Evolutionary conservation across 1,140 invertebrate genomes (phyloP).

Genomic region (Sminthurides bifidus): DNA sequence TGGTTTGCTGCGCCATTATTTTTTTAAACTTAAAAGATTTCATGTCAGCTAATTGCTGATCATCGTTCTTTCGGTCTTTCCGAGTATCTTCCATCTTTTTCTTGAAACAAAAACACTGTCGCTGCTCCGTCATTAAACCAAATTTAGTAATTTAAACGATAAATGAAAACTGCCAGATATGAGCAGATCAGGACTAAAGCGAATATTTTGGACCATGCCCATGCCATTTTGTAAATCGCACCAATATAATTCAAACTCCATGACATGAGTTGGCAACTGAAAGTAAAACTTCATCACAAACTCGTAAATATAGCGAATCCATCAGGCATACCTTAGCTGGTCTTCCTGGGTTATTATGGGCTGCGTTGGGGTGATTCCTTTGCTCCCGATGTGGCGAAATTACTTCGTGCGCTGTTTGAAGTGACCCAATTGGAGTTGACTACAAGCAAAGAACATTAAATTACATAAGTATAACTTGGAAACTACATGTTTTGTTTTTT

Average conservation of each 20-base stretch:
- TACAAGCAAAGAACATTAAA: conserved; percentile 44
- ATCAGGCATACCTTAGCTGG: conserved; percentile 58
- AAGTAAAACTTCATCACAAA: too few relatives aligned
- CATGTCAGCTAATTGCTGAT: background rate
- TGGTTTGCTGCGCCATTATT: background rate
- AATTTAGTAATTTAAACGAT: too few relatives aligned
- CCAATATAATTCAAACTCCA: too few relatives aligned
- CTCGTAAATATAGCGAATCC: background rate
- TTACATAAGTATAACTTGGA: background rate
- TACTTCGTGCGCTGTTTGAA: conserved; percentile 78
- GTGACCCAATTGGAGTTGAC: conserved; percentile 81
- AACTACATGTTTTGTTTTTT: background rate
- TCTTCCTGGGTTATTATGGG: conserved; percentile 40
- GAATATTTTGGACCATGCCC: too few relatives aligned
- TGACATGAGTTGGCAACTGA: too few relatives aligned
- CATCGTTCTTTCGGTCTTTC: background rate
- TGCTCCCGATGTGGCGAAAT: conserved; percentile 75
- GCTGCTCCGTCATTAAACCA: too few relatives aligned
- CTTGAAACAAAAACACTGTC: too few relatives aligned
- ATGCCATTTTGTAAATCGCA: too few relatives aligned
- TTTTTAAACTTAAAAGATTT: background rate
- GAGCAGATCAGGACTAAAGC: too few relatives aligned
- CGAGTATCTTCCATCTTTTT: too few relatives aligned
- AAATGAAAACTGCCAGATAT: too few relatives aligned
- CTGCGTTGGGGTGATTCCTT: conserved; percentile 28